Base-by-base conservation (phyloP, 2,888 invertebrate species). In the Arctia plantaginis region DNA sequence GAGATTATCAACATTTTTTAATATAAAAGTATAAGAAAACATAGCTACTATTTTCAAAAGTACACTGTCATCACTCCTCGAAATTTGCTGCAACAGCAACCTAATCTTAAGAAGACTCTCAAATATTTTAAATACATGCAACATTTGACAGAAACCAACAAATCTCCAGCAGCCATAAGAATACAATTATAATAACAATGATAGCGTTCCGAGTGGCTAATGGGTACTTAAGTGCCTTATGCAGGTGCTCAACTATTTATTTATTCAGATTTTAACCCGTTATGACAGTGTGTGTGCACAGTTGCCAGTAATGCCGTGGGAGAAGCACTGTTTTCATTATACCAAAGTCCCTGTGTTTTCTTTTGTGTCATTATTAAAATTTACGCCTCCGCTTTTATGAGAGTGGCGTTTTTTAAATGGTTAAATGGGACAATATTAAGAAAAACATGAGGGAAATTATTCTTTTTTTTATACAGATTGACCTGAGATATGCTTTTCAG, bases 241-340 rank as follows among this genome's bases (percentile, higher is more conserved):
- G 89, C 93, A 93, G 90, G 91, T 93, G 92, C 88, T 89, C 82
- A 81, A 86, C 87, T 88, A 88, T 90, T 90, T 92, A 92, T 93
- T 92, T 93, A 93, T 93, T 93, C 89, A 92, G 88, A 91, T 90
- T 91, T 90, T 87, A 72, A 72, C 76, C 70, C 72, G 76, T 70
- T 71, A 68, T 64, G 73, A 67, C 72, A 68, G 78, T 83, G 87
- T 86, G 87, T 86, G 88, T 88, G 89, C 90, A 87, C 92, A 91
- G 91, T 90, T 91, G 91, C 88, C 81, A 88, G 87, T 91, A 90
- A 92, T 91, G 90, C 86, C 85, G 88, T 89, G 84, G 89, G 89
- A 82, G 89, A 88, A 84, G 81, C 69, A 84, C 85, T 88, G 87
- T 86, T 89, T 89, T 90, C 88, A 88, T 87, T 87, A 85, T 73